A percentile compares a stretch with the other conserved stretches of the same genome.
Conservation (phyloP, 2,888 invertebrate species). For the Hypercompe scribonia region DNA sequence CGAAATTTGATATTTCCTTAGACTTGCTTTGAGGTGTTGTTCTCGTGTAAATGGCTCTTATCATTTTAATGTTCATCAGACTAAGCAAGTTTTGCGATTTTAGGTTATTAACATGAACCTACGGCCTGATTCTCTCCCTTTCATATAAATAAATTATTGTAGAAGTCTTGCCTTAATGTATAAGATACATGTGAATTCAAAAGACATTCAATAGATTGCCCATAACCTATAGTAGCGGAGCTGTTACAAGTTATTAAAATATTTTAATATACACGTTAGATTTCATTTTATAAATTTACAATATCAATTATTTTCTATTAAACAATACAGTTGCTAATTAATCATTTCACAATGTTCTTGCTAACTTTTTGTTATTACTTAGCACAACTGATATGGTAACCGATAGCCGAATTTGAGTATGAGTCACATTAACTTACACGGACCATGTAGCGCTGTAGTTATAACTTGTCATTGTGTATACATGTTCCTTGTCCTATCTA, state of each 20-base stretch:
- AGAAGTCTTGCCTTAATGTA: background rate
- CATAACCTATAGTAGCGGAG: background rate
- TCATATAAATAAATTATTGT: background rate
- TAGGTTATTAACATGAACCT: background rate
- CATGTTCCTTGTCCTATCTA: background rate
- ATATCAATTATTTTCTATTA: background rate
- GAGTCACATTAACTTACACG: background rate
- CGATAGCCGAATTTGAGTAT: background rate
- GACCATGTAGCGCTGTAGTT: background rate
- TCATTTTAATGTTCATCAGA: background rate
- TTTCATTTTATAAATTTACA: constrained; percentile 26
- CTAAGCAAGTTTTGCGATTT: too few relatives aligned
- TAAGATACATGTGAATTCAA: background rate
- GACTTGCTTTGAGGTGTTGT: constrained; percentile 7
- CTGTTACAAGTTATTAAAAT: background rate
- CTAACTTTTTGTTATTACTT: background rate
- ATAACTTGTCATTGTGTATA: background rate
- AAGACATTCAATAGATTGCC: background rate
- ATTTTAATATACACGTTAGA: constrained; percentile 29
- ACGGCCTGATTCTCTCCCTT: background rate
- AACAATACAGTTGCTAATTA: background rate
- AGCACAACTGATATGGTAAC: constrained; percentile 2
- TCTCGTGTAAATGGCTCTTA: background rate
- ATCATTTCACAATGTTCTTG: background rate
- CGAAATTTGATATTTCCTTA: background rate